These are phyloP conservation scores for Melanchra persicariae DNA, from an alignment of 2,888 invertebrate species.

Conservation along the genomic window DNA sequence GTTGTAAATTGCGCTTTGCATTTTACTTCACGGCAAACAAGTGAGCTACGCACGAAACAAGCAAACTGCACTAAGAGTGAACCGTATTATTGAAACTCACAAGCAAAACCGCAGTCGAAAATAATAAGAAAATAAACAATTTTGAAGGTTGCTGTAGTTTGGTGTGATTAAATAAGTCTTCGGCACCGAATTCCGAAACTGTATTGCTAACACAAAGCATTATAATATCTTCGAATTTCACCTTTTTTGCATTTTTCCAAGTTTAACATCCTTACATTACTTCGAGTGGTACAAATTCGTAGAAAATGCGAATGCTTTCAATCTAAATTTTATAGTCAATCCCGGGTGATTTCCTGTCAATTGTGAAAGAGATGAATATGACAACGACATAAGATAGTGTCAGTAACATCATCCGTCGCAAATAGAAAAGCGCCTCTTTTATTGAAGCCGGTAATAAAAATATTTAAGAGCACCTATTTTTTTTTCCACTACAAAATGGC, in stretches of 20 bases:
- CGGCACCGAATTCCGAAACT: neutral
- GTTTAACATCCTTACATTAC: neutral
- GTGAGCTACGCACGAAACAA: constrained; percentile 11
- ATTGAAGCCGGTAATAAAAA: constrained; percentile 6
- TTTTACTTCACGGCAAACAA: constrained; percentile 4
- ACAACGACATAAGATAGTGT: neutral
- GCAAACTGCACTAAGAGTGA: neutral
- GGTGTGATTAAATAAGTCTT: neutral
- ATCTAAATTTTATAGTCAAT: neutral
- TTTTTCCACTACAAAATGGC: neutral
- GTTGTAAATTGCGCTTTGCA: constrained; percentile 28
- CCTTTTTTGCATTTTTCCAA: neutral
- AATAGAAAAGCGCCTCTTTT: neutral
- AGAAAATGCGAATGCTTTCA: neutral
- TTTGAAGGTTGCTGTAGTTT: neutral
- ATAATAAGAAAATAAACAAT: neutral
- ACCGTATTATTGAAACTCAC: neutral
- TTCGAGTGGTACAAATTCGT: neutral
- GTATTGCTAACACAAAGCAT: neutral
- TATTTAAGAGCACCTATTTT: neutral
- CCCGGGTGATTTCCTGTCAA: neutral
- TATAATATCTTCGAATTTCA: neutral
- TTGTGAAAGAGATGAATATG: neutral
- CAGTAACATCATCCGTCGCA: neutral
- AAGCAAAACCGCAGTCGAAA: neutral